phyloP scores from a whole-genome alignment of 2,888 invertebrate genomes.

The Galeopsomyia nigrocyanea region DNA sequence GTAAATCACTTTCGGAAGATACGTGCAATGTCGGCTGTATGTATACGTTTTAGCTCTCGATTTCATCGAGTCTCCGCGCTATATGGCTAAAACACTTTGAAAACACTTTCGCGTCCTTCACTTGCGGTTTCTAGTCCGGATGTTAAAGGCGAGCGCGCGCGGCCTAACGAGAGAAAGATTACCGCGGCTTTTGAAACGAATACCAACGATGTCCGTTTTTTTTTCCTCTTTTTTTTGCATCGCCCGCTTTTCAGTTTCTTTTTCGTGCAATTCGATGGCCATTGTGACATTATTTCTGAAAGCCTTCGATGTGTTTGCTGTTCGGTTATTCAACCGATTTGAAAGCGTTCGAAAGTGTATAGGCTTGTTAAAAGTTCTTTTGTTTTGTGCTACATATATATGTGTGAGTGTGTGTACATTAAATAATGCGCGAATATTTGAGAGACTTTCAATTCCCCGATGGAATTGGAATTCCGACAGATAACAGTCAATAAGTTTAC shows the following conservation, averaged over 20 bases:
- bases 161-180: conserved; percentile 17
- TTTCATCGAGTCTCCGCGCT: background rate
- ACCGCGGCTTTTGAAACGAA: conserved; percentile 32
- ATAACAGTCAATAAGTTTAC: too few relatives aligned
- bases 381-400: too few relatives aligned
- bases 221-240: background rate
- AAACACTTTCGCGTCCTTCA: conserved; percentile 30
- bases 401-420: too few relatives aligned
- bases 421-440: too few relatives aligned
- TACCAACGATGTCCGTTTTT: background rate
- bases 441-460: too few relatives aligned
- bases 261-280: background rate
- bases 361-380: background rate
- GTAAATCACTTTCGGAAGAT: conserved; percentile 7
- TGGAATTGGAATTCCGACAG: too few relatives aligned
- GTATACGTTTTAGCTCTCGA: background rate
- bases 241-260: conserved; percentile 6
- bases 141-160: background rate
- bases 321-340: conserved; percentile 1
- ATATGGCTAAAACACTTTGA: background rate
- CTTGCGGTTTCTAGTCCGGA: conserved; percentile 10
- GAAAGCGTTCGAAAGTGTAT: background rate
- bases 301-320: background rate
- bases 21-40: background rate
- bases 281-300: conserved; percentile 7